Evolutionary conservation across 2,113 vertebrate species (phyloP).

Genomic region (Oncorhynchus masou): DNA sequence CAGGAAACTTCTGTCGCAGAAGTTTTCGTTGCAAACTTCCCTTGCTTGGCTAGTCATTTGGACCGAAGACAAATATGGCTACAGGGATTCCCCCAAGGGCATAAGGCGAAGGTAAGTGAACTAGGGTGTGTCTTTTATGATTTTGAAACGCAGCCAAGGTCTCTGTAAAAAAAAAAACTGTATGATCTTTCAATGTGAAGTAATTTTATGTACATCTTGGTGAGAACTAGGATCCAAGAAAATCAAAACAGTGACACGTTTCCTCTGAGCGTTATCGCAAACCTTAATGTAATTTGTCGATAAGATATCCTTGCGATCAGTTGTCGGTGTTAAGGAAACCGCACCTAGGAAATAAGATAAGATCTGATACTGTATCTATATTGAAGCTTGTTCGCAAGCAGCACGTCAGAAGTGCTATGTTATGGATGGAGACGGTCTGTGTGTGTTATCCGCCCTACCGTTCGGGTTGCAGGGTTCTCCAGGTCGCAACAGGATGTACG

Average conservation of each 20-base stretch:
- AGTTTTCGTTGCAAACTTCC: too few species aligned
- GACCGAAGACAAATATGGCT: too few species aligned
- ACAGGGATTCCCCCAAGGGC: too few species aligned
- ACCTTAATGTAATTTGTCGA: not conserved
- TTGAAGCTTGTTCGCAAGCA: not conserved
- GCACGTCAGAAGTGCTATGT: not conserved
- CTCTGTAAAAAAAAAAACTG: not conserved
- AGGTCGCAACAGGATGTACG: constrained; percentile 87
- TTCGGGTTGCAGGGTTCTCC: constrained; percentile 78
- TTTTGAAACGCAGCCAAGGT: too few species aligned
- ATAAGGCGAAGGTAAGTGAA: too few species aligned
- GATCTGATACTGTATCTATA: not conserved
- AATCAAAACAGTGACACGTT: not conserved
- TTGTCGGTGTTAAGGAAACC: not conserved
- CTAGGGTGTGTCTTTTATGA: too few species aligned
- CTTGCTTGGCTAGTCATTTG: too few species aligned
- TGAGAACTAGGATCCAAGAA: not conserved
- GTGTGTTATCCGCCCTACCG: not conserved
- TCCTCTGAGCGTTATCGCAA: not conserved
- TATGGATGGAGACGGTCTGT: not conserved
- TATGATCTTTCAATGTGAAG: too few species aligned
- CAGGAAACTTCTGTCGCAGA: too few species aligned
- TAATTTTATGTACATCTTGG: too few species aligned
- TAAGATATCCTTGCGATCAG: not conserved
- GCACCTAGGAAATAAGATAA: not conserved